Evolutionary conservation across 2,888 invertebrate species (phyloP).

Genomic region (Darwinula stevensoni): DNA sequence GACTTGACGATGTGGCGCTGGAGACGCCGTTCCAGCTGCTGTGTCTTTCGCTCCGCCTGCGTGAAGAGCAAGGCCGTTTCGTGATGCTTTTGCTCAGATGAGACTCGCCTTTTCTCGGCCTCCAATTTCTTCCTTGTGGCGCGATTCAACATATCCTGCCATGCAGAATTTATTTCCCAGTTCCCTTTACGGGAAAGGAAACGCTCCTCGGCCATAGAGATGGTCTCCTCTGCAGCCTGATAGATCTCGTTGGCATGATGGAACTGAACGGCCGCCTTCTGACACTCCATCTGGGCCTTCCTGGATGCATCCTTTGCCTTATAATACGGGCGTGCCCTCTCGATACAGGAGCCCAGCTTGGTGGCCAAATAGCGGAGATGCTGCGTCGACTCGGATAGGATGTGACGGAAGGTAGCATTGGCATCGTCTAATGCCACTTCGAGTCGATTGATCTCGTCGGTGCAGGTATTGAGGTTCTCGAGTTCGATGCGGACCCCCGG

Average conservation of each 20-base stretch:
- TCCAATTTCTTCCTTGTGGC: slow-evolving; percentile 85
- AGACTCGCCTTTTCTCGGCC: slow-evolving; percentile 64
- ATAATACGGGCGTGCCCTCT: slow-evolving; percentile 66
- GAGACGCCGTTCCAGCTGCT: slow-evolving; percentile 48
- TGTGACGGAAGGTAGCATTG: slow-evolving; percentile 59
- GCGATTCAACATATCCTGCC: slow-evolving; percentile 92
- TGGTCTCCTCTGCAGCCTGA: slow-evolving; percentile 75
- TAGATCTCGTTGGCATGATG: slow-evolving; percentile 61
- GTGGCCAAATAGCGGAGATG: slow-evolving; percentile 46
- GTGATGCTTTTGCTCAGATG: slow-evolving; percentile 62
- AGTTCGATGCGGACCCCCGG: slow-evolving; percentile 34
- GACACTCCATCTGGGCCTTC: slow-evolving; percentile 52
- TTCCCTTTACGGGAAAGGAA: slow-evolving; percentile 26
- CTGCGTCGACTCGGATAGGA: slow-evolving; percentile 53
- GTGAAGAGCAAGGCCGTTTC: slow-evolving; percentile 46
- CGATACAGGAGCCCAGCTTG: slow-evolving; percentile 54
- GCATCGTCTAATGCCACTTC: slow-evolving; percentile 82
- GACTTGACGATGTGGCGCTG: slow-evolving; percentile 56
- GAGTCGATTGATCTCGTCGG: slow-evolving; percentile 77
- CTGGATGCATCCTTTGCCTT: slow-evolving; percentile 47
- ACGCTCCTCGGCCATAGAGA: slow-evolving; percentile 58
- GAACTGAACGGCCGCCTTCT: slow-evolving; percentile 63
- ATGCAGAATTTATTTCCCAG: slow-evolving; percentile 76
- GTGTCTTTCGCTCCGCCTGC: slow-evolving; percentile 42
- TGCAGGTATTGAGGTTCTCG: slow-evolving; percentile 71